Conservation (phyloP, 2,113 vertebrate genomes). For the Dipodomys merriami region DNA sequence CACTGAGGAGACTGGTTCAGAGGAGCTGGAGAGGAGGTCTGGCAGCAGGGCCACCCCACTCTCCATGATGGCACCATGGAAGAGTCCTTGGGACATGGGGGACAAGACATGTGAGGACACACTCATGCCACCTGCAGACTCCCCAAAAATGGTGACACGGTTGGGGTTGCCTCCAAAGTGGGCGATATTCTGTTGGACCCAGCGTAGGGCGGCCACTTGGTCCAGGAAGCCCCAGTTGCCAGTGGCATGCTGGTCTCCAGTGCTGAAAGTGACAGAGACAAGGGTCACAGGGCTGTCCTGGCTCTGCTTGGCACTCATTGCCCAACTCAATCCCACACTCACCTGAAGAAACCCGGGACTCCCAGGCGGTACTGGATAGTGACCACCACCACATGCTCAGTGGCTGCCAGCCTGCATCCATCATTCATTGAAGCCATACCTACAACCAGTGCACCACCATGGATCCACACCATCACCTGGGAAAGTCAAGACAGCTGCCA, state of each 20-base stretch:
- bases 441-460: neutral
- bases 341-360: conserved; percentile 75
- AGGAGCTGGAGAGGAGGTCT: neutral
- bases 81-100: conserved; percentile 86
- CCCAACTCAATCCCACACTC: neutral
- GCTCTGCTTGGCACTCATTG: accelerated
- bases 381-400: conserved; percentile 49
- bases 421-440: conserved; percentile 57
- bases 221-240: conserved; percentile 91
- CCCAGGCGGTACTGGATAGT: conserved; percentile 73
- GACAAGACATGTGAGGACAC: conserved; percentile 85
- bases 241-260: conserved; percentile 84
- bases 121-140: conserved; percentile 86
- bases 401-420: neutral
- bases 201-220: conserved; percentile 86
- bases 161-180: conserved; percentile 88
- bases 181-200: conserved; percentile 89
- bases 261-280: conserved; percentile 78
- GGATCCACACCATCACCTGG: conserved; percentile 79
- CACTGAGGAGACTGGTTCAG: neutral
- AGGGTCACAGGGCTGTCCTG: neutral
- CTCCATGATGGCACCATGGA: conserved; percentile 88
- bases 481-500: neutral
- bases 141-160: conserved; percentile 88
- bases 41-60: conserved; percentile 85